Conservation (phyloP, 2,888 invertebrate genomes). For the Hydrotaea diabolus region DNA sequence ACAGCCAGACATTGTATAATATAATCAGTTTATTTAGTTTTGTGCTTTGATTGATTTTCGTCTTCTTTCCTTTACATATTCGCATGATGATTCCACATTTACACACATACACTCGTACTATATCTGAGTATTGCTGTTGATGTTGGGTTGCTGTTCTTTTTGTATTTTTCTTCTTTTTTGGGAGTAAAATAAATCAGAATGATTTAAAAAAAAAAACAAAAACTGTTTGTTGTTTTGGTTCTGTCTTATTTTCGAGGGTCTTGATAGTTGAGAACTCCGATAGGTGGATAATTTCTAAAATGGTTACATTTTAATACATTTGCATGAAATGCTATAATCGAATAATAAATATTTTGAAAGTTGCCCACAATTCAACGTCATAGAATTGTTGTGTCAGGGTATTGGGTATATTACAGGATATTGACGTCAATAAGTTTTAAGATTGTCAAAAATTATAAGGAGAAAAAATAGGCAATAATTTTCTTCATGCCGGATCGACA, state of each 20-base stretch:
- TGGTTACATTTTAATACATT: no score
- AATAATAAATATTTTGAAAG: no score
- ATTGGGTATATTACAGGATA: no score
- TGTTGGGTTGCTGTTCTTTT: not conserved
- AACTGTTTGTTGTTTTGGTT: not conserved
- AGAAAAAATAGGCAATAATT: not conserved
- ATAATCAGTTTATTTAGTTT: not conserved
- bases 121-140: not conserved
- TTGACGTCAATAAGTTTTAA: no score
- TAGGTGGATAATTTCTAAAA: no score
- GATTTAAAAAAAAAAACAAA: no score
- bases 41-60: slow-evolving; percentile 56
- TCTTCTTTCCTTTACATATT: slow-evolving; percentile 36
- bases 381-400: no score
- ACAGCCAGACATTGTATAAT: slow-evolving; percentile 44
- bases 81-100: slow-evolving; percentile 13
- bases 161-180: slow-evolving; percentile 1
- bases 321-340: no score
- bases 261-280: no score
- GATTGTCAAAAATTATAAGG: no score
- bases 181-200: not conserved
- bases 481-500: not conserved
- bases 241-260: not conserved
- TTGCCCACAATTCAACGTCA: no score
- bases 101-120: no score